phyloP scores from a whole-genome alignment of 64 coral and sea anemone species.

The Catalaphyllia jardinei region DNA sequence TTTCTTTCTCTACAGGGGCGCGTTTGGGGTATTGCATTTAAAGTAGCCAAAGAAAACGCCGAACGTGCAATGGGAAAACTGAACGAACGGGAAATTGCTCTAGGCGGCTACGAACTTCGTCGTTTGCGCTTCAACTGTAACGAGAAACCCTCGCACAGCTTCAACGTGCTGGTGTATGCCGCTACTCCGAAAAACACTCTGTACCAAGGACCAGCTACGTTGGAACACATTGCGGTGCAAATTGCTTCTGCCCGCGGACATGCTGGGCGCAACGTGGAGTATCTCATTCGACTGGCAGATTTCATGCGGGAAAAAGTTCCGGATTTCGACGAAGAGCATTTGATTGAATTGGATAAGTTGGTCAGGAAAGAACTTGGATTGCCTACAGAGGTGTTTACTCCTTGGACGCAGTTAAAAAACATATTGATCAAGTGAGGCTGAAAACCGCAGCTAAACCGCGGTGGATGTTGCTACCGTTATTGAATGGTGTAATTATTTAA shows the following conservation, averaged over 20 bases:
- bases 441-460: not conserved
- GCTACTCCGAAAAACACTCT: slow-evolving; percentile 65
- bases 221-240: slow-evolving; percentile 55
- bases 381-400: slow-evolving; percentile 2
- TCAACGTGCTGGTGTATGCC: slow-evolving; percentile 47
- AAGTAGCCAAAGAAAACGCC: slow-evolving; percentile 52
- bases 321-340: slow-evolving; percentile 65
- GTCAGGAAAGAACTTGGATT: slow-evolving; percentile 72
- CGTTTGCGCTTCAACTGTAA: slow-evolving; percentile 47
- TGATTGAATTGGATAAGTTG: slow-evolving; percentile 77
- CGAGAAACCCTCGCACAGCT: slow-evolving; percentile 53
- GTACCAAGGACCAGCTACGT: slow-evolving; percentile 63
- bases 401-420: slow-evolving; percentile 52
- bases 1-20: slow-evolving; percentile 45
- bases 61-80: slow-evolving; percentile 55
- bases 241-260: slow-evolving; percentile 60
- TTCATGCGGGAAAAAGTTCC: slow-evolving; percentile 91
- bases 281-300: slow-evolving; percentile 85
- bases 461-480: not conserved
- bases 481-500: too few relatives aligned
- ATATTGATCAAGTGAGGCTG: not conserved
- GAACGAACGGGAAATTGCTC: slow-evolving; percentile 59
- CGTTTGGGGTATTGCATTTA: slow-evolving; percentile 89
- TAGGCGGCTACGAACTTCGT: slow-evolving; percentile 78
- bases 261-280: slow-evolving; percentile 75